Percentiles rank a stretch among this genome's conserved stretches.
These are phyloP conservation scores for Calephelis perditalis DNA, from an alignment of 2,888 invertebrate species.

Conservation along the genomic window DNA sequence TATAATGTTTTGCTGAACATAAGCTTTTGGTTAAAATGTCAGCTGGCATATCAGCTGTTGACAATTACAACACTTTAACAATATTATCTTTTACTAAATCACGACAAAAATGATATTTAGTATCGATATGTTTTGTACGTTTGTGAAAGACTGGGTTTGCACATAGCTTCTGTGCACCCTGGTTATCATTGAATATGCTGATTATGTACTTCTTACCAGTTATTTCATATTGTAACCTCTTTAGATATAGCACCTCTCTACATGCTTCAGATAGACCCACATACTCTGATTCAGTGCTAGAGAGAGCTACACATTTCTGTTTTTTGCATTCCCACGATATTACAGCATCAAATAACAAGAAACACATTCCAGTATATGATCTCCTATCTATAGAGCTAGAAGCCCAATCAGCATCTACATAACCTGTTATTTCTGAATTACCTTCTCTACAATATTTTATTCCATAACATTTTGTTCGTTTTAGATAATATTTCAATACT, in stretches of 20 bases:
- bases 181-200: too few relatives aligned
- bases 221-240: too few relatives aligned
- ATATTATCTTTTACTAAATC: too few relatives aligned
- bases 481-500: slow-evolving; percentile 19
- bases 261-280: slow-evolving; percentile 25
- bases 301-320: slow-evolving; percentile 38
- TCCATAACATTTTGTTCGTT: slow-evolving; percentile 18
- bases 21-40: too few relatives aligned
- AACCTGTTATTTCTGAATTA: slow-evolving; percentile 7
- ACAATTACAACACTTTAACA: too few relatives aligned
- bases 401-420: slow-evolving; percentile 19
- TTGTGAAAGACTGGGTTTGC: too few relatives aligned
- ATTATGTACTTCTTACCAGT: too few relatives aligned
- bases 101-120: too few relatives aligned
- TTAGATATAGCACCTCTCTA: slow-evolving; percentile 19
- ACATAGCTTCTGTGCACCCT: too few relatives aligned
- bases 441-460: slow-evolving; percentile 8
- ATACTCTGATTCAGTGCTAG: slow-evolving; percentile 31
- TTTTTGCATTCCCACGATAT: slow-evolving; percentile 38
- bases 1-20: too few relatives aligned
- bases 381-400: slow-evolving; percentile 14
- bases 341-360: slow-evolving; percentile 31
- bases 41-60: too few relatives aligned
- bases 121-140: too few relatives aligned
- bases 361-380: slow-evolving; percentile 30